Evolutionary conservation across 2,797 vertebrate genomes (phyloP), one percentile per base, ranked within the genome.

Genomic region (Gastrophryne carolinensis): DNA sequence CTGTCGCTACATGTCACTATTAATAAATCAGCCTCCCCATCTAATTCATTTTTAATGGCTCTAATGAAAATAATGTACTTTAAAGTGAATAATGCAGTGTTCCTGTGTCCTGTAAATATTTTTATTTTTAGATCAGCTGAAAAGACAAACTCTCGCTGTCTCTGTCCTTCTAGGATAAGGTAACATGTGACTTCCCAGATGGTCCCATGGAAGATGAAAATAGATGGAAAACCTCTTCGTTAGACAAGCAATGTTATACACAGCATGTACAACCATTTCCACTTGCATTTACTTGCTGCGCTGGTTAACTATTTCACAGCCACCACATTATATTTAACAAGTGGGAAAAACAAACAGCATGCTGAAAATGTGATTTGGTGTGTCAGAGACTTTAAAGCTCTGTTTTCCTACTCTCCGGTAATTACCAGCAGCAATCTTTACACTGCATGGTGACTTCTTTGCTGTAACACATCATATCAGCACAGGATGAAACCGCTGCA

Each of bases 401-500:
- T 4, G 32, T 3, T 41, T 5, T 21, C 21, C 19, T 8, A 54
- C 49, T 54, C 24, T 57, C 29, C 10, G 1, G 29, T 56, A 68
- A 54, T 56, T 54, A 68, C 24, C 15, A 54, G 12, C 19, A 37
- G 13, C 23, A 54, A 19, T 52, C n/a, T 17, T 49, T 3, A 27
- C 15, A 8, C 19, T 23, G 35, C 30, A n/a, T 68, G 49, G 53
- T 66, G 30, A 19, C 62, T 24, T 47, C 10, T 66, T 65, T 34
- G 32, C 24, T 67, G 30, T 41, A 56, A 10, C 41, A 57, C 26
- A 69, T 10, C 35, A 41, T 60, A 49, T 58, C 17, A 23, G 8
- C 58, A 58, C 11, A 11, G n/a, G 68, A 49, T 34, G 4, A 57
- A 60, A 34, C 27, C 47, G 24, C 68, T 71, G 39, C n/a, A 35